These are phyloP conservation scores for Sciurus vulgaris DNA, from an alignment of 2,797 vertebrate species.

Conservation along the genomic window DNA sequence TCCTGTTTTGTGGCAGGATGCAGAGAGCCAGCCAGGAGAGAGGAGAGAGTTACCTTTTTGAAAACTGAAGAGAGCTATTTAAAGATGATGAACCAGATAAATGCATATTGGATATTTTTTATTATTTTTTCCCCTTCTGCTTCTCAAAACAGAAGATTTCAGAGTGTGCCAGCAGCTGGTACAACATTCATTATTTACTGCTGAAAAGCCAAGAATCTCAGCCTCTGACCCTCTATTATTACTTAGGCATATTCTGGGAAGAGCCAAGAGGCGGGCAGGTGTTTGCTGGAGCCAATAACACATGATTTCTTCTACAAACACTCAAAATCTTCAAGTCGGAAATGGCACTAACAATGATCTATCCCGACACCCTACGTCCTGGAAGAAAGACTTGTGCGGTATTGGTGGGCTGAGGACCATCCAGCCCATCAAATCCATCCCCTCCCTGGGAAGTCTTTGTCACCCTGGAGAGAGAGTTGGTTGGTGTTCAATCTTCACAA, in stretches of 20 bases:
- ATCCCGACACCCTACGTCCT: background rate
- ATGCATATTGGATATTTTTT: conserved; percentile 6
- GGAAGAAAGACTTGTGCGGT: background rate
- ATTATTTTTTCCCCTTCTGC: conserved; percentile 54
- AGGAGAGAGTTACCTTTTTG: conserved; percentile 44
- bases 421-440: background rate
- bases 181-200: conserved; percentile 89
- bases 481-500: conserved; percentile 1
- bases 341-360: background rate
- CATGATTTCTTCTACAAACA: conserved; percentile 68
- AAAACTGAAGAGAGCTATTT: conserved; percentile 76
- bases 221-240: conserved; percentile 78
- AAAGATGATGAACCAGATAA: conserved; percentile 74
- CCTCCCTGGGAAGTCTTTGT: background rate
- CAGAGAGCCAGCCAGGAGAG: conserved; percentile 49
- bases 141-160: conserved; percentile 84
- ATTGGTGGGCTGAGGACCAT: background rate
- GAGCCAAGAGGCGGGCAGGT: conserved; percentile 80
- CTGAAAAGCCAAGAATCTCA: conserved; percentile 84
- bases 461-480: background rate
- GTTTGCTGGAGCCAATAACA: conserved; percentile 81
- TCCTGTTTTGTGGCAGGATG: conserved; percentile 60
- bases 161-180: conserved; percentile 85
- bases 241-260: conserved; percentile 68
- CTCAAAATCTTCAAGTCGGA: background rate